These are phyloP conservation scores for Dimorphilus gyrociliatus DNA, from an alignment of 2,888 invertebrate species.

Conservation along the genomic window DNA sequence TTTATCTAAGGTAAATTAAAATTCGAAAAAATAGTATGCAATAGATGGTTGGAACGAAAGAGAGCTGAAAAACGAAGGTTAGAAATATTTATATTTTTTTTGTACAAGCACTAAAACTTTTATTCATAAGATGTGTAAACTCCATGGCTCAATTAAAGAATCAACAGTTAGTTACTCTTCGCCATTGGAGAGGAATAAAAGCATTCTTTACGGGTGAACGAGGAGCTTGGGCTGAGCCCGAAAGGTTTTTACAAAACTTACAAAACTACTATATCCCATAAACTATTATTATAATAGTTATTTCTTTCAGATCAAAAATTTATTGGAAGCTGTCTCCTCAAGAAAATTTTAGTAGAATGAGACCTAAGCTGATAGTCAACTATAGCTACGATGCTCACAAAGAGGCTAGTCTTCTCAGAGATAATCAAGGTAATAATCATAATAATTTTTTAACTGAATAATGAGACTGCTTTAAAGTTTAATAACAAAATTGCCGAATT, in stretches of 20 bases:
- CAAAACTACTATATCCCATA: no score
- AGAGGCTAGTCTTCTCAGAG: conserved; percentile 46
- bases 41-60: background rate
- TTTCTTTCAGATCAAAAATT: conserved; percentile 1
- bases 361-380: conserved; percentile 46
- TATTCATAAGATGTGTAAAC: conserved; percentile 37
- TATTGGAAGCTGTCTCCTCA: conserved; percentile 48
- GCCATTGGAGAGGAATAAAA: conserved; percentile 45
- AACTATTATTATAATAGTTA: no score
- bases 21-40: conserved; percentile 1
- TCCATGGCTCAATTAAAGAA: conserved; percentile 40
- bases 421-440: conserved; percentile 41
- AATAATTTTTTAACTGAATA: no score
- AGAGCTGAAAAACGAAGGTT: background rate
- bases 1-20: no score
- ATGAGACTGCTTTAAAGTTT: background rate
- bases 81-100: background rate
- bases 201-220: conserved; percentile 43
- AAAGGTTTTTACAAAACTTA: no score
- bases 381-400: conserved; percentile 45
- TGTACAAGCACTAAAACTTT: background rate
- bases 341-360: conserved; percentile 49
- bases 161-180: conserved; percentile 40
- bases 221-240: conserved; percentile 30
- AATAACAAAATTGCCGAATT: no score